Evolutionary conservation across 1,140 invertebrate genomes (phyloP).

Genomic region (Ectropis grisescens): DNA sequence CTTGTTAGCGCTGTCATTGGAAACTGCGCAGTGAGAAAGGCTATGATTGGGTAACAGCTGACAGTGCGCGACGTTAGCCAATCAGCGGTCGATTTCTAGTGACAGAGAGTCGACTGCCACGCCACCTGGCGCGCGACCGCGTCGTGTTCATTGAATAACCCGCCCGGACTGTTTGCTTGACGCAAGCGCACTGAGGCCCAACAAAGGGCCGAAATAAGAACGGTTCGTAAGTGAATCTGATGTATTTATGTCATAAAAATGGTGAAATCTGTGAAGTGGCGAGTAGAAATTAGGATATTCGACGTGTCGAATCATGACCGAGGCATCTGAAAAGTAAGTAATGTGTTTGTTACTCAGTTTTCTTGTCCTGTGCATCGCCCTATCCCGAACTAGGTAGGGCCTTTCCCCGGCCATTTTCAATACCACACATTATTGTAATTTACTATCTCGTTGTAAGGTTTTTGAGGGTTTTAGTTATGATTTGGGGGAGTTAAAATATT

Average conservation of each 20-base stretch:
- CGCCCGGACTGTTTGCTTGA: conserved; percentile 57
- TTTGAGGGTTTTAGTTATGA: too few relatives aligned
- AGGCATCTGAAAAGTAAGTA: conserved; percentile 82
- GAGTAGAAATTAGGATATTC: conserved; percentile 78
- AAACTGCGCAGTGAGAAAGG: conserved; percentile 6
- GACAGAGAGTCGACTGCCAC: too few relatives aligned
- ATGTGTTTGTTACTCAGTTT: conserved; percentile 32
- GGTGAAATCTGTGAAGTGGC: conserved; percentile 77
- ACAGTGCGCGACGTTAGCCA: conserved; percentile 18
- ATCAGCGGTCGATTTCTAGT: too few relatives aligned
- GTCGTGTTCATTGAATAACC: conserved; percentile 59
- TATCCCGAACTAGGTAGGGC: conserved; percentile 50
- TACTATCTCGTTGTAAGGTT: too few relatives aligned
- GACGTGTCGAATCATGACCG: conserved; percentile 81
- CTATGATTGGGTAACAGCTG: conserved; percentile 50
- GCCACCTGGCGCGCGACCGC: conserved; percentile 55
- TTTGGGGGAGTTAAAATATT: conserved; percentile 7
- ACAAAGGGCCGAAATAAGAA: conserved; percentile 65
- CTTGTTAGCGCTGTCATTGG: conserved; percentile 26
- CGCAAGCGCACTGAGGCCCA: conserved; percentile 64
- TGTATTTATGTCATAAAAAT: conserved; percentile 79
- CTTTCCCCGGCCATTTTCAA: conserved; percentile 61
- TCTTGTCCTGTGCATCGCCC: conserved; percentile 39
- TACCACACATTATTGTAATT: neutral
- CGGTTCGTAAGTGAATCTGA: conserved; percentile 67